Percentiles rank a stretch among this genome's conserved stretches.
Conservation (phyloP, 2,113 vertebrate species). For the Microcebus lehilahytsara region DNA sequence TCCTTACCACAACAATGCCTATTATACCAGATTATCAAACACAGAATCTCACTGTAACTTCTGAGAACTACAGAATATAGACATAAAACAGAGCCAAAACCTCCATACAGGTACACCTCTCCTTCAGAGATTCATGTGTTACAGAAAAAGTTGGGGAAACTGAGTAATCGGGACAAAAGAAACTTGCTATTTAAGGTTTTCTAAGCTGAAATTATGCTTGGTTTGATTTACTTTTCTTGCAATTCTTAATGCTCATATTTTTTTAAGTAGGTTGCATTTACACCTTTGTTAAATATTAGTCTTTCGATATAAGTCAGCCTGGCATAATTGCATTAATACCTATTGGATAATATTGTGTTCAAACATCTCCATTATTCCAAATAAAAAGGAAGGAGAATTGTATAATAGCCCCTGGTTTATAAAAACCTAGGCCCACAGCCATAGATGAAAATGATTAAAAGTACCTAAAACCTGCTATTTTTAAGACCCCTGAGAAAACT, state of each 20-base stretch:
- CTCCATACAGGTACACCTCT: neutral
- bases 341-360: neutral
- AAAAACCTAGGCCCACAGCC: neutral
- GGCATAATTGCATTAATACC: neutral
- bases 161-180: neutral
- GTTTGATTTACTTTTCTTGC: neutral
- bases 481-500: neutral
- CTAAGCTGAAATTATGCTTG: conserved; percentile 1
- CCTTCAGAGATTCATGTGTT: neutral
- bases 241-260: neutral
- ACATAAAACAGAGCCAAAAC: neutral
- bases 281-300: neutral
- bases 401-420: neutral
- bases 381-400: neutral
- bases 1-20: conserved; percentile 62
- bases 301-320: neutral
- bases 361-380: neutral
- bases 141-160: neutral
- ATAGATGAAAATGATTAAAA: neutral
- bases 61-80: neutral
- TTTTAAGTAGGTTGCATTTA: neutral
- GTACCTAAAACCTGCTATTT: neutral
- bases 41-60: conserved; percentile 4
- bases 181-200: neutral
- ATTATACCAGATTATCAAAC: conserved; percentile 49